Conservation (phyloP, 2,113 vertebrate genomes). For the Syngnathoides biaculeatus region DNA sequence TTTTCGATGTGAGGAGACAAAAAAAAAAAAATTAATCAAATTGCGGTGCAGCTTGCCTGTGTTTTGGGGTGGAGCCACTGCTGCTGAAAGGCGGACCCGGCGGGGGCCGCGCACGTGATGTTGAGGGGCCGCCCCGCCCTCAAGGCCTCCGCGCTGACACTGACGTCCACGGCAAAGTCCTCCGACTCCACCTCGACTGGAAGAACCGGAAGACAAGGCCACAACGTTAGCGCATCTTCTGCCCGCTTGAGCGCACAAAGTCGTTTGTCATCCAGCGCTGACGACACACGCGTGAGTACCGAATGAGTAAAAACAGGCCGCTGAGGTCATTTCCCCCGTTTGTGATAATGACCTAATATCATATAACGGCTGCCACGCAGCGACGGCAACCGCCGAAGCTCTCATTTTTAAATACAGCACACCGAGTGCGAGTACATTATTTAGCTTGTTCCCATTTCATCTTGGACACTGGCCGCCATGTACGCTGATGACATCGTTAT, state of each 20-base stretch:
- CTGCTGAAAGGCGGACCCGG: slow-evolving; percentile 77
- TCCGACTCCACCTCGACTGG: slow-evolving; percentile 54
- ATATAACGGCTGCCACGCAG: slow-evolving; percentile 31
- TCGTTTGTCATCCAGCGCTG: slow-evolving; percentile 23
- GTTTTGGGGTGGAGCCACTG: slow-evolving; percentile 88
- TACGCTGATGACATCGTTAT: not conserved
- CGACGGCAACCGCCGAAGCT: slow-evolving; percentile 42
- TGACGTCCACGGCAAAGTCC: slow-evolving; percentile 80
- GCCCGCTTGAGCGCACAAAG: slow-evolving; percentile 19
- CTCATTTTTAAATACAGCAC: slow-evolving; percentile 32
- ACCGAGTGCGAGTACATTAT: slow-evolving; percentile 12
- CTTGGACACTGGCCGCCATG: not conserved
- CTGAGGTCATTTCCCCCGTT: slow-evolving; percentile 41
- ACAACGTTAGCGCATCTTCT: slow-evolving; percentile 8
- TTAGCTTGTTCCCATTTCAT: not conserved
- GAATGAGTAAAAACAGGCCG: slow-evolving; percentile 34
- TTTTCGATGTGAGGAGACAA: not conserved
- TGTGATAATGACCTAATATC: slow-evolving; percentile 50
- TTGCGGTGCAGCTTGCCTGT: slow-evolving; percentile 69
- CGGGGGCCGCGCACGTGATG: slow-evolving; percentile 81
- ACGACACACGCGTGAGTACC: slow-evolving; percentile 4
- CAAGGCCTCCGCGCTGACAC: slow-evolving; percentile 78
- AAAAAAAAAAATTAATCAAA: no score
- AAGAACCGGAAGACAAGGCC: slow-evolving; percentile 20
- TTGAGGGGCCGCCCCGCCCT: slow-evolving; percentile 81